A percentile compares a stretch with the other conserved stretches of the same genome.
phyloP scores from a whole-genome alignment of 2,888 invertebrate species.

The Tromatobia lineatoria region DNA sequence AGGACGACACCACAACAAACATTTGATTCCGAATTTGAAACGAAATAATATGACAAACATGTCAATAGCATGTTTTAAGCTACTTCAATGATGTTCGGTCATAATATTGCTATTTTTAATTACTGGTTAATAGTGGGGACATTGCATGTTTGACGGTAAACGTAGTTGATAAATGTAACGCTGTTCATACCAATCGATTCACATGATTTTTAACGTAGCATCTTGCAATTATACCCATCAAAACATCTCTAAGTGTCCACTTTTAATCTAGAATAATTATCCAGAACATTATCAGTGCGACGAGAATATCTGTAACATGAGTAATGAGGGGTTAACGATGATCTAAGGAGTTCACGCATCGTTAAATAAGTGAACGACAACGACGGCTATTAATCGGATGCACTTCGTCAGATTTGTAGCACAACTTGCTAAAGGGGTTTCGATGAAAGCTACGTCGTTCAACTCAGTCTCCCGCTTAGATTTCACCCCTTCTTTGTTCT shows the following conservation, averaged over 20 bases:
- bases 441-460: constrained; percentile 14
- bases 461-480: constrained; percentile 19
- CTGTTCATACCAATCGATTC: background rate
- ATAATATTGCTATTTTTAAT: background rate
- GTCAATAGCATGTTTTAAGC: no score
- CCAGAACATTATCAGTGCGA: background rate
- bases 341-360: constrained; percentile 34
- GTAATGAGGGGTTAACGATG: constrained; percentile 18
- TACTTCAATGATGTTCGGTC: no score
- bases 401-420: constrained; percentile 42
- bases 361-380: constrained; percentile 24
- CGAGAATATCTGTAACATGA: background rate
- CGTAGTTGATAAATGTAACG: no score
- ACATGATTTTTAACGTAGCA: background rate
- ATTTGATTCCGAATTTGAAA: no score
- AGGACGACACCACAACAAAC: no score
- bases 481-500: constrained; percentile 56
- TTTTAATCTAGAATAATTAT: background rate
- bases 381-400: constrained; percentile 36
- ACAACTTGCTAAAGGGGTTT: constrained; percentile 22
- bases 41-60: no score
- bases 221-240: background rate
- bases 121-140: background rate
- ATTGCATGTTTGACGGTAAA: background rate
- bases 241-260: background rate